These are phyloP conservation scores for Cygnus olor DNA, from an alignment of 2,797 vertebrate genomes.

Conservation along the genomic window DNA sequence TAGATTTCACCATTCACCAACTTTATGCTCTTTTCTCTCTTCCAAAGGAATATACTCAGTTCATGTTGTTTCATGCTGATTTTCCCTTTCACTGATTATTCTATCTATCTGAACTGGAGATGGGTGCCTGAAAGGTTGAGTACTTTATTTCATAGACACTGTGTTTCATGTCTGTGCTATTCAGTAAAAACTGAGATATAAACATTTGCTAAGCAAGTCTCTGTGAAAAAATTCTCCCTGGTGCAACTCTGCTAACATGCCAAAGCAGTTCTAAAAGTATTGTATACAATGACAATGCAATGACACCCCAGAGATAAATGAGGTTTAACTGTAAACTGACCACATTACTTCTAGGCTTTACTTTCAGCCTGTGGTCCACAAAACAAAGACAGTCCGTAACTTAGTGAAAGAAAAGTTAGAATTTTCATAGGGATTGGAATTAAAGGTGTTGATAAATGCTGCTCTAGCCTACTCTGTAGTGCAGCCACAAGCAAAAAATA, in stretches of 20 bases:
- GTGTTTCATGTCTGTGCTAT: background rate
- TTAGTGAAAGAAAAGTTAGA: background rate
- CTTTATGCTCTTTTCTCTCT: background rate
- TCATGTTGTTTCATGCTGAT: background rate
- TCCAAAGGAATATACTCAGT: background rate
- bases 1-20: background rate
- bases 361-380: background rate
- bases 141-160: background rate
- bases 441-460: background rate
- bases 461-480: background rate
- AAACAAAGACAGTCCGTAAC: background rate
- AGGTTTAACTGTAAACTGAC: background rate
- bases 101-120: background rate
- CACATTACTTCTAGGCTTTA: background rate
- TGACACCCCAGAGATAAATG: background rate
- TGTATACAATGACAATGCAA: conserved; percentile 1
- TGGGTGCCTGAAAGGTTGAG: background rate
- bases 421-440: background rate
- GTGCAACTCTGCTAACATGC: background rate
- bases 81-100: background rate
- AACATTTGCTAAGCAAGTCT: conserved; percentile 24
- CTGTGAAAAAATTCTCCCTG: background rate
- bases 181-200: conserved; percentile 16
- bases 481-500: background rate
- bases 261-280: background rate